Base-by-base conservation (phyloP, 2,113 vertebrate species). In the Scatophagus argus region DNA sequence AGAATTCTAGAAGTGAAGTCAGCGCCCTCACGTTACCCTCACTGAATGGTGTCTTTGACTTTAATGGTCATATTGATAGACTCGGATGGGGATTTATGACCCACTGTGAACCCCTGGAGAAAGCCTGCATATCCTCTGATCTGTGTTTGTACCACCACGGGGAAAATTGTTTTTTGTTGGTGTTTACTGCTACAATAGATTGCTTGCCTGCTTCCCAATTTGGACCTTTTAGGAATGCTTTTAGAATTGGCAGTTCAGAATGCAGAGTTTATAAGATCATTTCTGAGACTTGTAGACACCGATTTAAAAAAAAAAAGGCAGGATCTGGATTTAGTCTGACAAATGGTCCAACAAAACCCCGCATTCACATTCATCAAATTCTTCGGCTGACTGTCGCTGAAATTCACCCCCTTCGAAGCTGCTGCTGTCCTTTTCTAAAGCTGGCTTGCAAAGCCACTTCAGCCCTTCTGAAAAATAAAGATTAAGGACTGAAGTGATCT, bases 401-500 rank as follows among this genome's bases (percentile, higher is more conserved):
- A 62, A 87, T 74, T 61, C 38, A 36, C 31, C 56, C 46, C 5
- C 3, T 10, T n/a, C 21, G 46, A 55, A 61, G 61, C 39, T 25
- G 38, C 67, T 39, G 60, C n/a, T 64, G 23, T 56, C 16, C 44
- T 32, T 56, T 54, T 32, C n/a, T 69, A 38, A 77, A 69, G 17
- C 60, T 14, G 3, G 17, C 47, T 60, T 64, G 44, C 47, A 58
- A 77, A 79, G 61, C 62, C 62, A 52, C 71, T 38, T 66, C 47
- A 66, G 58, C n/a, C 21, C 34, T 51, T 62, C 52, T 83, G 61
- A 76, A 60, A 54, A 69, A 54, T 31, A 47, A 69, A 74, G 64
- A 87, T 81, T 59, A 62, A n/a, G 63, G 62, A 55, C 10, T 21
- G 29, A 55, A 62, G 8, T 32, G 63, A 85, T 61, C 23, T 76